phyloP scores from a whole-genome alignment of 2,113 vertebrate genomes.

The Toxotes chatareus region DNA sequence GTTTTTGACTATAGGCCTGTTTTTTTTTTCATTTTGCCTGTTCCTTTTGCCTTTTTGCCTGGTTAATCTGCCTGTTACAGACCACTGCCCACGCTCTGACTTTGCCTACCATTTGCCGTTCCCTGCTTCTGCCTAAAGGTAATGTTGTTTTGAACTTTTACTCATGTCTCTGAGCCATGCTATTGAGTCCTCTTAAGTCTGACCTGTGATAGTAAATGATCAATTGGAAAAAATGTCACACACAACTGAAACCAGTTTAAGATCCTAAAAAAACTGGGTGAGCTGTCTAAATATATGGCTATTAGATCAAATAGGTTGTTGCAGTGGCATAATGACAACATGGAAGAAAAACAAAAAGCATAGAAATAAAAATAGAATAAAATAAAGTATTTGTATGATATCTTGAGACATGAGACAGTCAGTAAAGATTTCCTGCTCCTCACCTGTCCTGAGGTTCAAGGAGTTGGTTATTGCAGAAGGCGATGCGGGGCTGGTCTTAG shows the following conservation, averaged over 20 bases:
- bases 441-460: constrained; percentile 83
- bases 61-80: background rate
- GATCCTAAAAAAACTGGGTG: too few relatives aligned
- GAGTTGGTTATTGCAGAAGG: constrained; percentile 81
- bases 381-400: background rate
- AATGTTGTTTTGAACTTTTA: background rate
- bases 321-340: background rate
- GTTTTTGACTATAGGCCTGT: background rate
- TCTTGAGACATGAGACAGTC: background rate
- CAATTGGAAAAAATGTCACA: too few relatives aligned
- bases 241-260: too few relatives aligned
- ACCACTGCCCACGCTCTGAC: too few relatives aligned
- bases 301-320: background rate
- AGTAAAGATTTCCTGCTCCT: constrained; percentile 1
- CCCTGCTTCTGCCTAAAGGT: background rate
- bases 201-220: too few relatives aligned
- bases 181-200: too few relatives aligned
- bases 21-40: background rate
- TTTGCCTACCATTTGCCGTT: background rate
- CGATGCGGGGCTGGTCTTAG: constrained; percentile 69
- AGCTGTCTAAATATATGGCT: too few relatives aligned
- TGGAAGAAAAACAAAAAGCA: background rate
- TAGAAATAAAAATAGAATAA: background rate
- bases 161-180: too few relatives aligned
- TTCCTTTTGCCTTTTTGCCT: background rate